phyloP scores from a whole-genome alignment of 2,888 invertebrate genomes.

The Halictus ligatus region DNA sequence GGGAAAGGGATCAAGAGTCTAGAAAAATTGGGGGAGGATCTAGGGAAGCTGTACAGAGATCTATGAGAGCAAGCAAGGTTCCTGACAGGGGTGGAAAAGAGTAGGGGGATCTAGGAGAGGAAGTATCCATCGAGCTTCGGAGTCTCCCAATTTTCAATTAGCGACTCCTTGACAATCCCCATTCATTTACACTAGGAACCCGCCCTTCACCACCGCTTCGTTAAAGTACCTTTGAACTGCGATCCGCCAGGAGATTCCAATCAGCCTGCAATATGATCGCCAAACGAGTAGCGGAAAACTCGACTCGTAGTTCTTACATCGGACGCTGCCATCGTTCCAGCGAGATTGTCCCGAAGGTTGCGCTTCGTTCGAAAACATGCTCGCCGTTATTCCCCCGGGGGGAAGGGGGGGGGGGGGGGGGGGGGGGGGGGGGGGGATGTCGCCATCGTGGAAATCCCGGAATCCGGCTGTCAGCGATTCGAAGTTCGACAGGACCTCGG shows the following conservation, averaged over 20 bases:
- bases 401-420: no score
- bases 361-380: not conserved
- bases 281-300: not conserved
- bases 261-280: not conserved
- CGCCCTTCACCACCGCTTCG: not conserved
- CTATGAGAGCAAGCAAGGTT: no score
- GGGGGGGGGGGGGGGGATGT: no score
- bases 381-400: not conserved
- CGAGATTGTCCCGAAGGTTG: not conserved
- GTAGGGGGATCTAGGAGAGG: no score
- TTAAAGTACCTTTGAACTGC: not conserved
- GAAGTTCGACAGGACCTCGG: slow-evolving; percentile 24
- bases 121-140: not conserved
- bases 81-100: no score
- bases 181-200: not conserved
- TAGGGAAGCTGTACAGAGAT: no score
- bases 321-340: not conserved
- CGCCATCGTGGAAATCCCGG: not conserved
- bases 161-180: not conserved
- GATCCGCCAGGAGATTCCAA: not conserved
- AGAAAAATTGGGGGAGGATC: no score
- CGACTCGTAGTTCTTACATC: not conserved
- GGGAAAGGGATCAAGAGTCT: no score
- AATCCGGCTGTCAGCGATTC: slow-evolving; percentile 30
- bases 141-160: not conserved